phyloP scores from a whole-genome alignment of 2,888 invertebrate genomes.

The Drosophila tripunctata region DNA sequence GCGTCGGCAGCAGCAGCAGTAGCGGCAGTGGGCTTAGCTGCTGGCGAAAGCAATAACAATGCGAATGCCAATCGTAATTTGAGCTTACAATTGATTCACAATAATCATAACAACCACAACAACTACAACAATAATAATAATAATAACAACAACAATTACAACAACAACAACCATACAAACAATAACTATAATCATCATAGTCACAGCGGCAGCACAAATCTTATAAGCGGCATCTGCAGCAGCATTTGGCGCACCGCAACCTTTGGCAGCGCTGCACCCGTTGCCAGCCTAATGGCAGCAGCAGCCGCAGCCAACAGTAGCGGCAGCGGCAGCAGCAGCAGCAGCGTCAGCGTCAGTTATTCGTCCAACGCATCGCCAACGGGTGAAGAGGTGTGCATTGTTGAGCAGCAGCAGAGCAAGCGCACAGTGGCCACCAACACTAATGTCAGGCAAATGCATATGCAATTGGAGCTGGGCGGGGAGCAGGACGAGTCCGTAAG shows the following conservation, averaged over 20 bases:
- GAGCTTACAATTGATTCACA: slow-evolving; percentile 72
- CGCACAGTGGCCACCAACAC: slow-evolving; percentile 37
- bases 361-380: slow-evolving; percentile 65
- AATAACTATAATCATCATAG: slow-evolving; percentile 59
- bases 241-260: slow-evolving; percentile 81
- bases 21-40: slow-evolving; percentile 28
- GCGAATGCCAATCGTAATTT: slow-evolving; percentile 66
- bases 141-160: slow-evolving; percentile 35
- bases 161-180: slow-evolving; percentile 38
- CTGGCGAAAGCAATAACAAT: slow-evolving; percentile 60
- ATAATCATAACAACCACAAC: slow-evolving; percentile 42
- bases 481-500: slow-evolving; percentile 79
- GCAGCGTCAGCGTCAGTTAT: slow-evolving; percentile 54
- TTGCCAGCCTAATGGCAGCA: slow-evolving; percentile 55
- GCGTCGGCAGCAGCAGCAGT: slow-evolving; percentile 18
- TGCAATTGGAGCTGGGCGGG: slow-evolving; percentile 29
- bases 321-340: slow-evolving; percentile 40
- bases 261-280: slow-evolving; percentile 73
- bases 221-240: slow-evolving; percentile 76
- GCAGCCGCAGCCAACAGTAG: slow-evolving; percentile 36
- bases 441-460: slow-evolving; percentile 19
- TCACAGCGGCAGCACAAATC: slow-evolving; percentile 48
- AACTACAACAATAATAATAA: slow-evolving; percentile 30
- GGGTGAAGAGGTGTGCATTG: slow-evolving; percentile 46
- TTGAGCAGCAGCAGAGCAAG: slow-evolving; percentile 55